Evolutionary conservation across 2,888 invertebrate genomes (phyloP).

Genomic region (Stenodema calcarata): DNA sequence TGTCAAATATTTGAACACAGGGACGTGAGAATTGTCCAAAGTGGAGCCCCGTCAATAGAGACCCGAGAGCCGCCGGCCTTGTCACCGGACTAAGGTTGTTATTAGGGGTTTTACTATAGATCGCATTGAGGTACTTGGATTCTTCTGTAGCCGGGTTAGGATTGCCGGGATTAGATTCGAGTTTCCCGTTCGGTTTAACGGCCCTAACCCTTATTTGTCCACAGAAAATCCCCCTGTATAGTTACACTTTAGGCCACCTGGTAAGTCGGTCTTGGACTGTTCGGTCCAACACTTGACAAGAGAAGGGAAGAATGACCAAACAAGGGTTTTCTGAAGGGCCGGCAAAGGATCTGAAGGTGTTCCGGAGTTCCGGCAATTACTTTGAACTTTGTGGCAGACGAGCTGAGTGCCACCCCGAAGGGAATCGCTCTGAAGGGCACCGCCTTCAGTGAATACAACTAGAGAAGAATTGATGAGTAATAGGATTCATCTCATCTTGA

Average conservation of each 20-base stretch:
- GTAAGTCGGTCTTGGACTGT: neutral
- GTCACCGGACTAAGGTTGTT: neutral
- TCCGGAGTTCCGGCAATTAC: conserved; percentile 17
- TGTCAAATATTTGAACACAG: conserved; percentile 29
- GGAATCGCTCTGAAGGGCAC: neutral
- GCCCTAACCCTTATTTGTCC: conserved; percentile 8
- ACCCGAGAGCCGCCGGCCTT: neutral
- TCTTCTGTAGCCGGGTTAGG: neutral
- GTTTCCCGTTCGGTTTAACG: conserved; percentile 4
- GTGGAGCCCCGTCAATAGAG: conserved; percentile 1
- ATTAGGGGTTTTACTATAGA: neutral
- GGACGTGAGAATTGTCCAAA: conserved; percentile 1
- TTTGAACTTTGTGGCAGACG: neutral
- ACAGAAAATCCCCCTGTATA: neutral
- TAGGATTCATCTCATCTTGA: conserved; percentile 2
- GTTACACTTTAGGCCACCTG: neutral
- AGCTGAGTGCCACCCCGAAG: neutral
- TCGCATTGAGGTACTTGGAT: neutral
- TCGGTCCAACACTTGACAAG: neutral
- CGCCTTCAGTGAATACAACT: conserved; percentile 12
- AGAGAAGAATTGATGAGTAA: conserved; percentile 25
- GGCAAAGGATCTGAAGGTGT: neutral
- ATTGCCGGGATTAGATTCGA: conserved; percentile 25
- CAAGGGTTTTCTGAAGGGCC: neutral
- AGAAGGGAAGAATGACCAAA: neutral